Evolutionary conservation across 2,113 vertebrate genomes (phyloP).

Genomic region (Micromys minutus): DNA sequence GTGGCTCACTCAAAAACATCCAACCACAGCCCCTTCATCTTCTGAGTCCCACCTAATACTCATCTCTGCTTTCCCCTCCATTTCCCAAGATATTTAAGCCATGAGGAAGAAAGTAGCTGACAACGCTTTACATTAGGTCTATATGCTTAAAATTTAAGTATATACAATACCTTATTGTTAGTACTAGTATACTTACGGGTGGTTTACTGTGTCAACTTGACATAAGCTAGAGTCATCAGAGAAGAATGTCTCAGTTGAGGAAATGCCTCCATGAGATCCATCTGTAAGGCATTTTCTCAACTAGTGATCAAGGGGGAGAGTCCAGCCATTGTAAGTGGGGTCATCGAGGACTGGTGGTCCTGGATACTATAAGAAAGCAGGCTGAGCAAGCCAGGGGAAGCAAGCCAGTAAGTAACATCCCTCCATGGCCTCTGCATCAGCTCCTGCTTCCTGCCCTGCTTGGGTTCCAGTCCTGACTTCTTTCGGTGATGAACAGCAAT

Average conservation of each 20-base stretch:
- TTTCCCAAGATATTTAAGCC: not conserved
- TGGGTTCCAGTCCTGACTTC: not conserved
- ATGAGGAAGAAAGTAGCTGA: not conserved
- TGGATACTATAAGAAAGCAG: not conserved
- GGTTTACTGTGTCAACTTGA: not conserved
- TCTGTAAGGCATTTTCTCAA: not conserved
- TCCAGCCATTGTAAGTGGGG: not conserved
- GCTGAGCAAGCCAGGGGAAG: not conserved
- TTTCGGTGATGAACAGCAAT: not conserved
- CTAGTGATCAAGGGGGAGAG: not conserved
- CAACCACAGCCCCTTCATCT: not conserved
- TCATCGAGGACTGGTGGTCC: not conserved
- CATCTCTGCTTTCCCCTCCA: not conserved
- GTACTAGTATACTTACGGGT: not conserved
- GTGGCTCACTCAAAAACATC: not conserved
- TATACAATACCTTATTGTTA: not conserved
- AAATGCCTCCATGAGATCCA: not conserved
- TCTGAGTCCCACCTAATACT: not conserved
- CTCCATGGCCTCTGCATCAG: not conserved
- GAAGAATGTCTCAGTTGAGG: not conserved
- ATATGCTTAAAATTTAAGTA: not conserved
- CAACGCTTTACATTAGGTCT: not conserved
- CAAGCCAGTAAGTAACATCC: not conserved
- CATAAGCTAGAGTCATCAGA: not conserved
- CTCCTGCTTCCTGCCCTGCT: not conserved